Evolutionary conservation across 2,888 invertebrate genomes (phyloP).

Genomic region (Oasisia sp.): DNA sequence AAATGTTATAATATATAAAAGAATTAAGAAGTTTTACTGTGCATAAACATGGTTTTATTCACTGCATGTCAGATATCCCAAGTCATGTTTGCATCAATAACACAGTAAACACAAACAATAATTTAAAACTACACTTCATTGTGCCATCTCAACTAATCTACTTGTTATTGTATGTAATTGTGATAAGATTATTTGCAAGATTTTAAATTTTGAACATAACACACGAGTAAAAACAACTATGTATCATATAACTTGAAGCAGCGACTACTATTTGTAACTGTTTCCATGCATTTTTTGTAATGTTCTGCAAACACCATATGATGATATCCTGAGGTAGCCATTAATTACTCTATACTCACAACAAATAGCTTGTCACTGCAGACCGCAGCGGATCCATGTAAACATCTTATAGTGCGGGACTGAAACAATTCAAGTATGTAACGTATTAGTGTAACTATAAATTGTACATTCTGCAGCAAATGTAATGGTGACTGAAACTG

Average conservation of each 20-base stretch:
- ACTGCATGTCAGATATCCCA: neutral
- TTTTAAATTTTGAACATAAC: neutral
- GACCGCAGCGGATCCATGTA: slow-evolving; percentile 51
- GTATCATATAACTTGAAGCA: neutral
- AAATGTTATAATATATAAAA: neutral
- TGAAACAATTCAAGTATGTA: slow-evolving; percentile 37
- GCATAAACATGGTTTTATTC: no score
- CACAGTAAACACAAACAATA: neutral
- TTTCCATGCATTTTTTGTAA: neutral
- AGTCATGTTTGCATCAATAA: neutral
- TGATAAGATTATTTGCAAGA: neutral
- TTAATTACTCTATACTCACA: slow-evolving; percentile 47
- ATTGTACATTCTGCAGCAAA: neutral
- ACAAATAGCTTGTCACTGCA: slow-evolving; percentile 60
- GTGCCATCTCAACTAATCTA: neutral
- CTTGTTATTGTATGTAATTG: neutral
- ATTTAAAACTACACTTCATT: neutral
- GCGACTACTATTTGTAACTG: neutral
- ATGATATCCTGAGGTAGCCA: neutral
- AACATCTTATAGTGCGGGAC: slow-evolving; percentile 50
- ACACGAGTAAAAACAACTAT: neutral
- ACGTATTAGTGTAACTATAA: neutral
- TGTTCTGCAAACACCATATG: neutral
- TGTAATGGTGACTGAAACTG: neutral
- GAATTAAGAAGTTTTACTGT: neutral